A percentile compares a stretch with the other conserved stretches of the same genome.
phyloP scores from a whole-genome alignment of 2,888 invertebrate species.

The Drosophila suboccidentalis region DNA sequence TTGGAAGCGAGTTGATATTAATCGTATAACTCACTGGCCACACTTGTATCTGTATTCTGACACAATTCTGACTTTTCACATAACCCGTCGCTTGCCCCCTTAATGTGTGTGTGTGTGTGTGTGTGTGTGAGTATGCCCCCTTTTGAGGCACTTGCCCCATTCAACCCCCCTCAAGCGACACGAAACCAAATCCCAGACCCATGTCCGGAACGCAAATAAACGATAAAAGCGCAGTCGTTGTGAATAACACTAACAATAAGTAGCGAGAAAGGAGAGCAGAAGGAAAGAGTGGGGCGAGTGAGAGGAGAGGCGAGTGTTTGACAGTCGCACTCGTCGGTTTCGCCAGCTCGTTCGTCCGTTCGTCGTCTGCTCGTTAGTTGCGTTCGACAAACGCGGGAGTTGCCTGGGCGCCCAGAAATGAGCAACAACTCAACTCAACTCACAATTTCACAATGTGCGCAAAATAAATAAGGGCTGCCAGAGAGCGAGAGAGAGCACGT shows the following conservation, averaged over 20 bases:
- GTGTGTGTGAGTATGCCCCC: background rate
- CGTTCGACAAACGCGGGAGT: slow-evolving; percentile 83
- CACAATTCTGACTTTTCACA: slow-evolving; percentile 59
- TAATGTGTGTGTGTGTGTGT: background rate
- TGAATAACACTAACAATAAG: slow-evolving; percentile 81
- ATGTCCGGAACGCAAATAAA: slow-evolving; percentile 76
- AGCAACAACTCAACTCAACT: slow-evolving; percentile 27
- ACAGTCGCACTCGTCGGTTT: slow-evolving; percentile 51
- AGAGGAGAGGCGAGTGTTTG: slow-evolving; percentile 18
- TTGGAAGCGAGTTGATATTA: slow-evolving; percentile 25
- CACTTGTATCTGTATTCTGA: slow-evolving; percentile 39
- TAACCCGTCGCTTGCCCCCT: slow-evolving; percentile 24
- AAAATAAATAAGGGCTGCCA: slow-evolving; percentile 45
- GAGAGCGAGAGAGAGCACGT: slow-evolving; percentile 13
- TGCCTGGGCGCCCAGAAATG: slow-evolving; percentile 78
- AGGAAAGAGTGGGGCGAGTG: background rate
- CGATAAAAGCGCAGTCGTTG: slow-evolving; percentile 79
- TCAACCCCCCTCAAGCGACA: slow-evolving; percentile 32
- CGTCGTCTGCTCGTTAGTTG: slow-evolving; percentile 55
- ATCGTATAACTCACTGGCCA: slow-evolving; percentile 29
- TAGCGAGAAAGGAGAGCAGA: slow-evolving; percentile 58
- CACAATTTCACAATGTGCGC: slow-evolving; percentile 49
- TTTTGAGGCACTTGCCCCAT: slow-evolving; percentile 57
- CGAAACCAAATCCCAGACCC: slow-evolving; percentile 49
- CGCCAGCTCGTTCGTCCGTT: slow-evolving; percentile 59